phyloP scores from a whole-genome alignment of 2,113 vertebrate species.

The Stomatorhinus ivindoensis region DNA sequence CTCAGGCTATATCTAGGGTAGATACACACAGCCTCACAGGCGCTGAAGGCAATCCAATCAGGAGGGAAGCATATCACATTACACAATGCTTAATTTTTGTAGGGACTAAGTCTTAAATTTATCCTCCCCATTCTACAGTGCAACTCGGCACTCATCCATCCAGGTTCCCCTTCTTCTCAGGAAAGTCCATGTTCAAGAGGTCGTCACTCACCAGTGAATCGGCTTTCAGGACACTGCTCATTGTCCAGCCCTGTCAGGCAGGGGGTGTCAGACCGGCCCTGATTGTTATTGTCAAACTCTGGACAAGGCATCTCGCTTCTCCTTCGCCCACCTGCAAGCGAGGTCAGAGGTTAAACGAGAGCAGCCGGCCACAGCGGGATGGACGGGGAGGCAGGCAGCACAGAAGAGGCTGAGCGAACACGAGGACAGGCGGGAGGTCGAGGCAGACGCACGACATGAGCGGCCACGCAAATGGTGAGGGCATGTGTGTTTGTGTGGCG shows the following conservation, averaged over 20 bases:
- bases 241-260: slow-evolving; percentile 96
- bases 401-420: background rate
- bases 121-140: background rate
- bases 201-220: slow-evolving; percentile 97
- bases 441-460: background rate
- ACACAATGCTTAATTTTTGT: background rate
- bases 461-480: background rate
- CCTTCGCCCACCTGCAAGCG: slow-evolving; percentile 73
- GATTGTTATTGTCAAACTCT: slow-evolving; percentile 99
- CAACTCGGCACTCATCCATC: slow-evolving; percentile 6
- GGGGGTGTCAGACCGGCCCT: slow-evolving; percentile 76
- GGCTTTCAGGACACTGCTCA: slow-evolving; percentile 92
- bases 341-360: slow-evolving; percentile 71
- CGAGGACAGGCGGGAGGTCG: background rate
- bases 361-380: slow-evolving; percentile 60
- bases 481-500: background rate
- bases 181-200: slow-evolving; percentile 76
- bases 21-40: background rate
- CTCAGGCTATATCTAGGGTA: background rate
- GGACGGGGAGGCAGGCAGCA: slow-evolving; percentile 18
- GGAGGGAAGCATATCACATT: background rate
- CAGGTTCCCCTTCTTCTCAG: slow-evolving; percentile 22
- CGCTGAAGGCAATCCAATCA: background rate
- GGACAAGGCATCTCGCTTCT: slow-evolving; percentile 64
- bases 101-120: background rate